Evolutionary conservation across 1,140 invertebrate species (phyloP), one percentile per base, ranked within the genome.

Genomic region (Eupeodes corollae): DNA sequence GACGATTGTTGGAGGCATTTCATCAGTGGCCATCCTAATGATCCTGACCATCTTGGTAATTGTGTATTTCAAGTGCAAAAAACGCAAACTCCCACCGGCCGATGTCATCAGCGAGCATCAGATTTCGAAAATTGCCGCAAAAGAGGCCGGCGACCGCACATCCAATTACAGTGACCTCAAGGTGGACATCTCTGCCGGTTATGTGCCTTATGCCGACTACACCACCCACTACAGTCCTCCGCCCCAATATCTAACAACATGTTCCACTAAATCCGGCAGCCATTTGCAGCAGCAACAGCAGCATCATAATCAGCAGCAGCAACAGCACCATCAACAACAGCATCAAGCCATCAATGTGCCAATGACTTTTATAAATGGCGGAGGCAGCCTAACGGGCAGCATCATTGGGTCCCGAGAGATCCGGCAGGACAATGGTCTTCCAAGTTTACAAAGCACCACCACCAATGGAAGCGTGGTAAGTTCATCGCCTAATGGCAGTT

Each of bases 161-260:
- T 93, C 90, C 46, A 90, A 91, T 63, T 88, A 92, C 62, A 92
- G 89, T 50, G 89, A 92, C 70, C 73, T 92, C 59, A 94, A 93
- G 71, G 75, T 90, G 47, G 89, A 94, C 71, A 78, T 92, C 43
- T 74, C 88, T 50, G 88, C 90, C 18, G 86, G 88, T 16, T 91
- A 91, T 68, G 86, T 91, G 41, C 86, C 87, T 9, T 91, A 91
- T 69, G 85, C 86, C 21, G 88, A 91, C 62, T 91, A 91, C 65
- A 74, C 76, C 35, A 67, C 63, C 10, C 72, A 84, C 49, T 91
- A 91, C 72, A 88, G 83, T 57, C 87, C 86, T 6, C 84, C 86
- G 16, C 75, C 77, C 0, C 63, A 67, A 41, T 67, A 67, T 42
- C 21, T 67, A 47, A 67, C 63, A 32, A 63, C 63, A 3, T 63